These are phyloP conservation scores for Lepidocyrtoides sp. DNA, from an alignment of 2,888 invertebrate species.

Conservation along the genomic window DNA sequence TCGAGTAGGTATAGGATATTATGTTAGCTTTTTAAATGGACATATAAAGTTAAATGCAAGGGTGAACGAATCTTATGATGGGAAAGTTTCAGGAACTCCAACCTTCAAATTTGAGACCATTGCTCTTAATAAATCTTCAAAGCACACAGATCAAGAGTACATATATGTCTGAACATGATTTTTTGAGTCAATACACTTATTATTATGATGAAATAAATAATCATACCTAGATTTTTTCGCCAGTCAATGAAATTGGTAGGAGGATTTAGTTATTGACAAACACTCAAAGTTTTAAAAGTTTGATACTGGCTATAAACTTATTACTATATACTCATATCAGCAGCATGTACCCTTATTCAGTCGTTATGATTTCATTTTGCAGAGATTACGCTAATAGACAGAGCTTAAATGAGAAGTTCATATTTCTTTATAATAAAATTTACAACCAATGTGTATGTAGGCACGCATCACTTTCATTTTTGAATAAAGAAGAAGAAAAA, in stretches of 20 bases:
- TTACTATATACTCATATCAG: not conserved
- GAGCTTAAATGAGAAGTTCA: not conserved
- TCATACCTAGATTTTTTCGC: not conserved
- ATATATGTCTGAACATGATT: not conserved
- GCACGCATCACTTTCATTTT: constrained; percentile 60
- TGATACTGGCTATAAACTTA: constrained; percentile 17
- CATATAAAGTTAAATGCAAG: constrained; percentile 14
- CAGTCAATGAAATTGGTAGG: constrained; percentile 6
- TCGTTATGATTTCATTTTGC: not conserved
- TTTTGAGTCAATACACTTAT: constrained; percentile 16
- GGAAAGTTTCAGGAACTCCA: constrained; percentile 62
- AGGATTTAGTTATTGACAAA: constrained; percentile 40
- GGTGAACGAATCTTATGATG: constrained; percentile 68
- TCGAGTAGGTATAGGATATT: too few species aligned
- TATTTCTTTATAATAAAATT: constrained; percentile 2
- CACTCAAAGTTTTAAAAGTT: constrained; percentile 26
- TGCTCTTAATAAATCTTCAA: constrained; percentile 3
- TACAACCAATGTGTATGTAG: not conserved
- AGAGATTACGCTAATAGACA: not conserved
- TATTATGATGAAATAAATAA: constrained; percentile 44
- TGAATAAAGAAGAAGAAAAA: constrained; percentile 39
- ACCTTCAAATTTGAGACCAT: constrained; percentile 20
- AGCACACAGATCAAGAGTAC: not conserved
- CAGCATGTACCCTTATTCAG: not conserved
- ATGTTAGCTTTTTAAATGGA: too few species aligned